Evolutionary conservation across 2,113 vertebrate species (phyloP), one percentile per base, ranked within the genome.

Genomic region (Gnathonemus longibarbis): DNA sequence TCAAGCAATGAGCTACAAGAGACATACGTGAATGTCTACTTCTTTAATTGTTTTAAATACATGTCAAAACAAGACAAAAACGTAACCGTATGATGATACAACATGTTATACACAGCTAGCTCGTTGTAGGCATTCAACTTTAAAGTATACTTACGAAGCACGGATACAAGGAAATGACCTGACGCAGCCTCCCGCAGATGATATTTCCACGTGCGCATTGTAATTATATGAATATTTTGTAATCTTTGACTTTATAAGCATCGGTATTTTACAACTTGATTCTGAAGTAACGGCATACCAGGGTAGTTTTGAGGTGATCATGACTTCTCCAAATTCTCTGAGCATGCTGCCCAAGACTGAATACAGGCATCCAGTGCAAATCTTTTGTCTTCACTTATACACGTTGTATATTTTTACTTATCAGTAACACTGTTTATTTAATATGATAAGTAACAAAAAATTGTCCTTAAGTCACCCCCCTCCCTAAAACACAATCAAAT

Each of bases 1-100:
- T 92, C 93, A 93, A 94, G 95, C 92, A 92, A 93, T 93, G 95
- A 94, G 94, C 95, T 96, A 96, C 95, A 95, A 94, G 94, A 95
- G 94, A 95, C 93, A 93, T 95, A 96, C 96, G 96, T 95, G 93
- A 96, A 94, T 93, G 92, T 94, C 95, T 95, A 95, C 50, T 95
- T 95, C 95, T 96, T 96, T 96, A 96, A 96, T 96, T 96, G 95
- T 95, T 96, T 96, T 95, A 96, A 95, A 95, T 95, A 95, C 95
- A 93, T 95, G 95, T 96, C 95, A 96, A 95, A 95, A 95, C 96
- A 95, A 94, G 94, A 94, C 93, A 89, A 92, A 91, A 94, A 94
- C 31, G 94, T 92, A 92, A 89, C 90, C 74, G 45, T 17, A 19
- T 24, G 42, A 90, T 45, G 70, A 62, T 42, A 88, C 85, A 90